Evolutionary conservation across 1,140 invertebrate species (phyloP), one percentile per base, ranked within the genome.

Genomic region (Oedothorax gibbosus): DNA sequence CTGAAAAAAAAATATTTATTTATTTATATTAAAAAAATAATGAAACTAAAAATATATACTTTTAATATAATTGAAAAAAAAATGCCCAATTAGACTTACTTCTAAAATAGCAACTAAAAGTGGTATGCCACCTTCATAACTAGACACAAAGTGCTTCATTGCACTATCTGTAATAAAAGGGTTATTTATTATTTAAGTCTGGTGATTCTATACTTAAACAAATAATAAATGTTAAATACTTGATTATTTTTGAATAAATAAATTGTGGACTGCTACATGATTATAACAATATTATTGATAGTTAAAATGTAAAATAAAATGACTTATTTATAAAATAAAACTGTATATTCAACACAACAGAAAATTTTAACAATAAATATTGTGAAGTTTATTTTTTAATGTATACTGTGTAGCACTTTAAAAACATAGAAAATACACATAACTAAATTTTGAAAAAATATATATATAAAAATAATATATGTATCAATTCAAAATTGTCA

Each of bases 111-210:
- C 56, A 14, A 85, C 83, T 11, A 85, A 20, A 9, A 85, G 60
- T 15, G 83, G 83, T 54, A 85, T 71, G 14, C 83, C 65, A n/a
- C 83, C 83, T 20, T 14, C 62, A 57, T 72, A 77, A 85, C 62
- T 78, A 50, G 83, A 77, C 15, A 78, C 75, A 78, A 85, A 85
- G 21, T 85, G 83, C 50, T 78, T 85, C 83, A 85, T 85, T 20
- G 83, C 83, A 62, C 49, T 85, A 56, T 85, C 83, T 85, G 53
- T 53, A 85, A 85, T 50, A 18, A n/a, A 53, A 35, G 35, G 35
- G 35, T 35, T 62, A 62, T 62, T 62, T 62, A 62, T 62, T 15
- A 62, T 2, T 62, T 62, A 14, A 62, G 14, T 62, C 18, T 15
- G 14, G 60, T 62, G 14, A 62, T 62, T 62, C 14, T 5, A 15